phyloP scores from a whole-genome alignment of 2,113 vertebrate species.

The Gorsachius goisagi region DNA sequence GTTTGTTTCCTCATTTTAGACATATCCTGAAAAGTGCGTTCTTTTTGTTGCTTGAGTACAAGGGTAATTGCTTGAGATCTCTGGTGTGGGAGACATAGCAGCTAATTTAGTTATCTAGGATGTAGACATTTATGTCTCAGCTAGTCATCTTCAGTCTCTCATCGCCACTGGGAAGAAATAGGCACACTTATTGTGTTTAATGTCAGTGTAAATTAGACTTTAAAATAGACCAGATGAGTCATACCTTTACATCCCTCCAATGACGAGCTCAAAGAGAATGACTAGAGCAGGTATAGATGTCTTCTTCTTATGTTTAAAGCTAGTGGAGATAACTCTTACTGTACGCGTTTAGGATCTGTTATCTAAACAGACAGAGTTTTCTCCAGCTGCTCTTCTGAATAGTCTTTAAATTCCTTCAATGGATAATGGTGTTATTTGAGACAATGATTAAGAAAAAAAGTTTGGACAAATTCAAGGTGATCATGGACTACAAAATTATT shows the following conservation, averaged over 20 bases:
- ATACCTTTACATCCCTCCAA: background rate
- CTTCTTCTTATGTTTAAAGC: background rate
- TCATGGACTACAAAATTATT: background rate
- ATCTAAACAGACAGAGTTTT: background rate
- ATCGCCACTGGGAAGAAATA: background rate
- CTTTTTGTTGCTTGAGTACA: background rate
- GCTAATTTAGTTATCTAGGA: background rate
- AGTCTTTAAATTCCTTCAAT: background rate
- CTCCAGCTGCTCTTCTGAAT: background rate
- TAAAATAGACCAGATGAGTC: background rate
- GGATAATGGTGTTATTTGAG: background rate
- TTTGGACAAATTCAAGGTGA: background rate
- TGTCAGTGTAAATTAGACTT: background rate
- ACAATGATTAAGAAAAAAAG: background rate
- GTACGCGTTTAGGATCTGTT: background rate
- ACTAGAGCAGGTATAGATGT: background rate
- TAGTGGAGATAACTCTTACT: background rate
- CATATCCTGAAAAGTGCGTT: background rate
- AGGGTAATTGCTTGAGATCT: background rate
- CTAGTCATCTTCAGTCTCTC: background rate
- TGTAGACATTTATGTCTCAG: background rate
- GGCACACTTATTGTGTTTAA: background rate
- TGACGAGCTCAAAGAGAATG: background rate
- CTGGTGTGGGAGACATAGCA: background rate
- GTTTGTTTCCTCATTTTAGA: background rate